A percentile compares a stretch with the other conserved stretches of the same genome.
These are phyloP conservation scores for Cirrhinus molitorella DNA, from an alignment of 2,797 vertebrate genomes.

Conservation along the genomic window DNA sequence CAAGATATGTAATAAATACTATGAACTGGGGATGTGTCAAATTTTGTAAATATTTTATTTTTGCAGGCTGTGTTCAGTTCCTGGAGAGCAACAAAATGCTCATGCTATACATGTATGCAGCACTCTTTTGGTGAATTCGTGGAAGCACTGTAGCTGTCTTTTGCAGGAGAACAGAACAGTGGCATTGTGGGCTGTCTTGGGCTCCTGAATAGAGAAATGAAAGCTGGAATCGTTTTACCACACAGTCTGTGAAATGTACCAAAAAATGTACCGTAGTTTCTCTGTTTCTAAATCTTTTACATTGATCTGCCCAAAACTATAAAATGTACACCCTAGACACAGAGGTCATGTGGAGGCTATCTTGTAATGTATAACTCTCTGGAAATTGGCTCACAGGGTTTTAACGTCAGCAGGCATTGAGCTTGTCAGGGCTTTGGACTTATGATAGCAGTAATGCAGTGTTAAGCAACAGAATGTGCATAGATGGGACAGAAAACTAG, in stretches of 20 bases:
- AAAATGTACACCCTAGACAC: conserved; percentile 55
- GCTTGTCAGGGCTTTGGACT: background rate
- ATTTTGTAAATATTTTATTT: background rate
- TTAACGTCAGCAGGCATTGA: conserved; percentile 14
- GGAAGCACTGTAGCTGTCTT: background rate
- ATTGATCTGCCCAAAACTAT: conserved; percentile 52
- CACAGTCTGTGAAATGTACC: background rate
- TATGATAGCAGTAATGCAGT: background rate
- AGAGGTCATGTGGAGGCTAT: conserved; percentile 57
- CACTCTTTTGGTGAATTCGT: background rate
- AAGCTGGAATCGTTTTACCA: conserved; percentile 11
- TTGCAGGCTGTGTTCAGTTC: background rate
- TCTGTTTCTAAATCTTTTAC: background rate
- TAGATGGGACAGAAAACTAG: background rate
- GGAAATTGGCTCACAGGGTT: conserved; percentile 37
- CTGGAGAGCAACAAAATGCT: background rate
- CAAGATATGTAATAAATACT: background rate
- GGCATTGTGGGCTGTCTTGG: background rate
- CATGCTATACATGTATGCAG: background rate
- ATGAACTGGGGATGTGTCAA: background rate
- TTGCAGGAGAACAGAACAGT: conserved; percentile 4
- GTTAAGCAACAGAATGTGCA: conserved; percentile 3
- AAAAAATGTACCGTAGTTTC: background rate
- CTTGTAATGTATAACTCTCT: conserved; percentile 36
- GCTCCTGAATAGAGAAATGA: conserved; percentile 16